Conservation (phyloP, 2,888 invertebrate genomes). For the Cephus rjabovi region DNA sequence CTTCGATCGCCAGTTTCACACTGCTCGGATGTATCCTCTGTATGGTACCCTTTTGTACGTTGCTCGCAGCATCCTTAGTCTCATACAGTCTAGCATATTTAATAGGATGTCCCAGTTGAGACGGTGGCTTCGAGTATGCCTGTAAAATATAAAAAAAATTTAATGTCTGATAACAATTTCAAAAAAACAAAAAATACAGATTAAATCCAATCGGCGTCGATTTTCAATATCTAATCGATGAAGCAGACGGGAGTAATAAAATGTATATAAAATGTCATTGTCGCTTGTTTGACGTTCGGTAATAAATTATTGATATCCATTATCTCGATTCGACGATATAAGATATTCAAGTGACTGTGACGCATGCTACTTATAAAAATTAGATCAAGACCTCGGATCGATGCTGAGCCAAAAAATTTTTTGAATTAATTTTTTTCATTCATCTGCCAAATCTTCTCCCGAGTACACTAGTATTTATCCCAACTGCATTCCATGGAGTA, state of each 20-base stretch:
- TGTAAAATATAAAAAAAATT: conserved; percentile 8
- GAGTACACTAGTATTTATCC: too few species aligned
- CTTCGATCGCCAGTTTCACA: conserved; percentile 84
- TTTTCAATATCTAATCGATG: background rate
- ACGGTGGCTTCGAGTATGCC: conserved; percentile 31
- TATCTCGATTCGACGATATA: conserved; percentile 28
- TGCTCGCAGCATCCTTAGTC: conserved; percentile 13
- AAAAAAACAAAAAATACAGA: background rate
- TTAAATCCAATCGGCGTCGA: background rate
- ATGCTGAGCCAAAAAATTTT: background rate
- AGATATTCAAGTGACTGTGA: background rate
- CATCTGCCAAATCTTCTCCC: too few species aligned
- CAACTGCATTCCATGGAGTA: too few species aligned
- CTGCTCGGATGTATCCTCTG: conserved; percentile 77
- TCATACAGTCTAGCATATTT: conserved; percentile 24
- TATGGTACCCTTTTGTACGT: conserved; percentile 32
- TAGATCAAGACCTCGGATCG: background rate
- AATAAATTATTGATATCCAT: conserved; percentile 43
- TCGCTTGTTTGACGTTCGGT: conserved; percentile 36
- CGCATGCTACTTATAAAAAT: background rate
- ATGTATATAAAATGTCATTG: conserved; percentile 42
- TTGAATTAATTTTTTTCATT: background rate
- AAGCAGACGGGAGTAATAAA: conserved; percentile 30
- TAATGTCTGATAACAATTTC: background rate
- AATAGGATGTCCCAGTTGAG: conserved; percentile 37